phyloP scores from a whole-genome alignment of 1,140 invertebrate species.

The Parapsyche elsis region DNA sequence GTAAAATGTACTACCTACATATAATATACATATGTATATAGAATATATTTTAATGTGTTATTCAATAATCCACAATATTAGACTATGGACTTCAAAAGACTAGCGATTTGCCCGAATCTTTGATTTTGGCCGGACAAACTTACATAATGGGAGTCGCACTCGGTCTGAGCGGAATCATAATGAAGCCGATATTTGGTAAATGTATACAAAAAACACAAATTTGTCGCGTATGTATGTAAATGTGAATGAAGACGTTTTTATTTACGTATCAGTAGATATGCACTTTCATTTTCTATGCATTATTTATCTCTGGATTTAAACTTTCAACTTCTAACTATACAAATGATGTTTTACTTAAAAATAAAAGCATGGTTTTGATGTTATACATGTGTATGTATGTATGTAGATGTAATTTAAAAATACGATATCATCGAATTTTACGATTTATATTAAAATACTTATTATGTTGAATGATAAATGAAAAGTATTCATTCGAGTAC shows the following conservation, averaged over 20 bases:
- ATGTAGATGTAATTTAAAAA: no score
- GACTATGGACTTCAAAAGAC: constrained; percentile 59
- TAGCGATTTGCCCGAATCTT: constrained; percentile 70
- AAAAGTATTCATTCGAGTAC: no score
- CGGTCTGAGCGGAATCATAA: constrained; percentile 75
- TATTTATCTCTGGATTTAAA: no score
- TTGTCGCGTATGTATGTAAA: not conserved
- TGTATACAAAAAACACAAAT: not conserved
- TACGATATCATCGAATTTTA: no score
- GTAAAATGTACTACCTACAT: not conserved
- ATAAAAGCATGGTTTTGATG: no score
- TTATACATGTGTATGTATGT: no score
- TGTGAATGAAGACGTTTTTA: not conserved
- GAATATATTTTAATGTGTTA: constrained; percentile 25
- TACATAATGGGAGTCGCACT: constrained; percentile 75
- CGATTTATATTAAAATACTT: no score
- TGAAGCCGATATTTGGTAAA: constrained; percentile 75
- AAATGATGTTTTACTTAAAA: no score
- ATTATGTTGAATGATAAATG: no score
- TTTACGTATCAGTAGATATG: not conserved
- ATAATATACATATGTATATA: not conserved
- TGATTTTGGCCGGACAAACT: constrained; percentile 68
- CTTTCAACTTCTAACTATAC: no score
- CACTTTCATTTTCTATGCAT: not conserved
- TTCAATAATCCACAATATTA: no score